Base-by-base conservation (phyloP, 2,113 vertebrate species). In the Nerophis ophidion region DNA sequence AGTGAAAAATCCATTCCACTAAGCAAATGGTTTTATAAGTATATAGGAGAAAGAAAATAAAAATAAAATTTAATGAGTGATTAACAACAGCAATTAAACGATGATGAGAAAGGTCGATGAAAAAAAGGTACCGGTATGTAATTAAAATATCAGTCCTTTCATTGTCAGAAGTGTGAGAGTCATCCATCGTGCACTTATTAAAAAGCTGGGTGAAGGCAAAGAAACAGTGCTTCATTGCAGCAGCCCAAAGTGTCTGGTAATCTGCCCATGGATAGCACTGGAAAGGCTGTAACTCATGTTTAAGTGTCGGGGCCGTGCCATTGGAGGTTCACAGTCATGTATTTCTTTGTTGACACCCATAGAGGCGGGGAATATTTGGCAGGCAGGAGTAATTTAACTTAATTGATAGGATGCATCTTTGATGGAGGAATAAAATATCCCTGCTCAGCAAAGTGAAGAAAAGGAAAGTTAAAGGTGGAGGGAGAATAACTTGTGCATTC, bases 271-370 rank as follows among this genome's bases (percentile, higher is more conserved):
- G 94, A 97, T 92, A 92, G 91, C 89, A 94, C 93, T 90, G 91
- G 92, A 92, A 95, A 93, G 94, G 95, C 95, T 91, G 96, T 99
- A 99, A 98, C 94, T 99, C 97, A 99, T 91, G 92, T 97, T 96
- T 96, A 98, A 98, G 94, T 94, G 94, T 96, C 78, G 93, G 93
- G 93, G 93, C 95, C 92, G 92, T 97, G 97, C 96, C 96, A 97
- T 93, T 93, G 97, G 92, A 95, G 97, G 96, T 98, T 97, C 97
- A 98, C 93, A 94, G 92, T 94, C 93, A 94, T 98, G 95, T 93
- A 97, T 99, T 97, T 97, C 94, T 93, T 92, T 97, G 94, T 98
- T 99, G 97, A 99, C 94, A 96, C 93, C 96, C 94, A 96, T 97
- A 93, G 95, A 92, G 94, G 94, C 93, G 92, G 92, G 92, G 93